A percentile compares a stretch with the other conserved stretches of the same genome.
Conservation (phyloP, 2,888 invertebrate genomes). For the Sphaerophoria taeniata region DNA sequence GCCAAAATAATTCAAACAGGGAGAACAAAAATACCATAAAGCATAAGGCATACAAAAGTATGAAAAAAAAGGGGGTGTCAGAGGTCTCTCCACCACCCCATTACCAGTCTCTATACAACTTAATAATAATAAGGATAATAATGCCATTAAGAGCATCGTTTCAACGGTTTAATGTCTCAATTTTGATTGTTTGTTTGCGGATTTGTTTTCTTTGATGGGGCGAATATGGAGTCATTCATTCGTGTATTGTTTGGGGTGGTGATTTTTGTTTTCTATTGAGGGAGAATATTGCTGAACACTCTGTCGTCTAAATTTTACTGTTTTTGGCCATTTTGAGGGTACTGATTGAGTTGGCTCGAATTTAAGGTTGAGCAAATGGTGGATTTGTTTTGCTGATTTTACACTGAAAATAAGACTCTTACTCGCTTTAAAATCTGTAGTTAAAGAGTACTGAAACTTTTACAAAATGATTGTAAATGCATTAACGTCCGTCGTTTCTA, state of each 20-base stretch:
- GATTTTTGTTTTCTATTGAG: slow-evolving; percentile 14
- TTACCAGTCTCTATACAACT: slow-evolving; percentile 62
- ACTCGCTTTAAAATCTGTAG: too few relatives aligned
- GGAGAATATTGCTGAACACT: not conserved
- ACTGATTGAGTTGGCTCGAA: not conserved
- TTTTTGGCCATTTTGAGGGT: slow-evolving; percentile 11
- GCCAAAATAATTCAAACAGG: slow-evolving; percentile 46
- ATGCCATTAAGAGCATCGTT: slow-evolving; percentile 75
- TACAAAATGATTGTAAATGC: too few relatives aligned
- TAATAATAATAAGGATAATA: slow-evolving; percentile 72
- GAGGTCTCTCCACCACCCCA: slow-evolving; percentile 22
- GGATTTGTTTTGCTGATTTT: too few relatives aligned
- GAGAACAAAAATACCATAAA: slow-evolving; percentile 1
- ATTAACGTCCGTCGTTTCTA: too few relatives aligned
- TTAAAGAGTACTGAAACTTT: too few relatives aligned
- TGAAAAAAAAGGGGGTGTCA: slow-evolving; percentile 55
- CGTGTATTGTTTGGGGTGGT: slow-evolving; percentile 41
- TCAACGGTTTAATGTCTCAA: slow-evolving; percentile 75
- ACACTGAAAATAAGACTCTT: too few relatives aligned
- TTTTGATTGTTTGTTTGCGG: slow-evolving; percentile 75
- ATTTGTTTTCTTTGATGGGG: slow-evolving; percentile 62
- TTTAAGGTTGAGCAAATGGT: too few relatives aligned
- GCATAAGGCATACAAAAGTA: not conserved
- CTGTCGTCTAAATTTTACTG: slow-evolving; percentile 10
- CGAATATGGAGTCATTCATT: slow-evolving; percentile 69